Evolutionary conservation across 2,113 vertebrate species (phyloP).

Genomic region (Chrysemys picta): DNA sequence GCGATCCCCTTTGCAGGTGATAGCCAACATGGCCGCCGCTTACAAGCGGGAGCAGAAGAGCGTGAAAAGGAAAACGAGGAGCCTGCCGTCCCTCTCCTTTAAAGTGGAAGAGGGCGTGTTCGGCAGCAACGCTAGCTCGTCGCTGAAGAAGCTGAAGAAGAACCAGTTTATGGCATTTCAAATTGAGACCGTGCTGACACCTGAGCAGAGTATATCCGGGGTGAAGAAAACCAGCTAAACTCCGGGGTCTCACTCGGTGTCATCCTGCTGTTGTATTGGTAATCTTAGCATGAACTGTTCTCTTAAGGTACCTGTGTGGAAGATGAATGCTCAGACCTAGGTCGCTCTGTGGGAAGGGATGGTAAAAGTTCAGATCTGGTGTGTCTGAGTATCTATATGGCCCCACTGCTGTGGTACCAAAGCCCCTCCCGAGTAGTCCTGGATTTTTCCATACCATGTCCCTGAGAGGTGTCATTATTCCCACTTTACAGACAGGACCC

Average conservation of each 20-base stretch:
- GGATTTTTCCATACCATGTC: slow-evolving; percentile 9
- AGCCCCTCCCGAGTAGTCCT: background rate
- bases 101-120: slow-evolving; percentile 78
- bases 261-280: background rate
- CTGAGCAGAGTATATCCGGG: slow-evolving; percentile 68
- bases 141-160: slow-evolving; percentile 85
- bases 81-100: slow-evolving; percentile 76
- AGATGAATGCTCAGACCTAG: background rate
- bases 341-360: slow-evolving; percentile 9
- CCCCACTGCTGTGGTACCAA: background rate
- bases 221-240: slow-evolving; percentile 74
- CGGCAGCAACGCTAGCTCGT: slow-evolving; percentile 38
- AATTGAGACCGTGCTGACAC: slow-evolving; percentile 82
- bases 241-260: fast-evolving
- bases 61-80: slow-evolving; percentile 75
- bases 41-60: slow-evolving; percentile 85
- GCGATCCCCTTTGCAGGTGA: slow-evolving; percentile 77
- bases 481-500: background rate
- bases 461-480: background rate
- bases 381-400: background rate
- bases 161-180: slow-evolving; percentile 85
- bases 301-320: fast-evolving
- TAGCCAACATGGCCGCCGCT: slow-evolving; percentile 85
- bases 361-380: background rate
- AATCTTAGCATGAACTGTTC: background rate